These are phyloP conservation scores for Mylabris phalerata DNA, from an alignment of 1,140 invertebrate genomes.

Conservation along the genomic window DNA sequence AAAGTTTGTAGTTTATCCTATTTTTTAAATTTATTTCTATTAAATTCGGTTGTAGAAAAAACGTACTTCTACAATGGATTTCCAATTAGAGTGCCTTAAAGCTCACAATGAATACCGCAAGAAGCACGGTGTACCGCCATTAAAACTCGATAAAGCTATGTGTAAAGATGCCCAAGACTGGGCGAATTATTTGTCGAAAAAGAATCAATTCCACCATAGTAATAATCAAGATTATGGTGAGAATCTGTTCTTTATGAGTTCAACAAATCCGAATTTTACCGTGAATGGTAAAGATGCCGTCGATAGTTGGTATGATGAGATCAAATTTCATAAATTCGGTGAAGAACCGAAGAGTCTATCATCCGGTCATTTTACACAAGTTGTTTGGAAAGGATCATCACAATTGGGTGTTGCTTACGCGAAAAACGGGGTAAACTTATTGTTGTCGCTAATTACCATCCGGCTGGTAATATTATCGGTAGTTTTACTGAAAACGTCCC, in stretches of 20 bases:
- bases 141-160: slow-evolving; percentile 58
- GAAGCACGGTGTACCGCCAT: slow-evolving; percentile 51
- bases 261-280: slow-evolving; percentile 56
- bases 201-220: slow-evolving; percentile 50
- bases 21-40: not conserved
- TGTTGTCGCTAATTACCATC: slow-evolving; percentile 64
- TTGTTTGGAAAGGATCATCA: slow-evolving; percentile 57
- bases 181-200: slow-evolving; percentile 53
- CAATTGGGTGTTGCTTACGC: slow-evolving; percentile 57
- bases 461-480: slow-evolving; percentile 59
- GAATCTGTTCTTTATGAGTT: slow-evolving; percentile 44
- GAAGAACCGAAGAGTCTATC: slow-evolving; percentile 47
- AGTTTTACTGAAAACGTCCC: slow-evolving; percentile 54
- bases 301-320: slow-evolving; percentile 68
- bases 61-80: slow-evolving; percentile 29
- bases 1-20: slow-evolving; percentile 4
- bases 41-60: slow-evolving; percentile 18
- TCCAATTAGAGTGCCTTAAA: slow-evolving; percentile 47
- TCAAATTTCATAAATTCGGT: slow-evolving; percentile 52
- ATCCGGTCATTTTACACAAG: slow-evolving; percentile 53
- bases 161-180: slow-evolving; percentile 52
- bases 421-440: slow-evolving; percentile 48
- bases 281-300: slow-evolving; percentile 60
- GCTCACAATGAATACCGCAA: slow-evolving; percentile 58
- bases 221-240: slow-evolving; percentile 51